Evolutionary conservation across 2,888 invertebrate genomes (phyloP), one percentile per base, ranked within the genome.

Genomic region (Scaeva pyrastri): DNA sequence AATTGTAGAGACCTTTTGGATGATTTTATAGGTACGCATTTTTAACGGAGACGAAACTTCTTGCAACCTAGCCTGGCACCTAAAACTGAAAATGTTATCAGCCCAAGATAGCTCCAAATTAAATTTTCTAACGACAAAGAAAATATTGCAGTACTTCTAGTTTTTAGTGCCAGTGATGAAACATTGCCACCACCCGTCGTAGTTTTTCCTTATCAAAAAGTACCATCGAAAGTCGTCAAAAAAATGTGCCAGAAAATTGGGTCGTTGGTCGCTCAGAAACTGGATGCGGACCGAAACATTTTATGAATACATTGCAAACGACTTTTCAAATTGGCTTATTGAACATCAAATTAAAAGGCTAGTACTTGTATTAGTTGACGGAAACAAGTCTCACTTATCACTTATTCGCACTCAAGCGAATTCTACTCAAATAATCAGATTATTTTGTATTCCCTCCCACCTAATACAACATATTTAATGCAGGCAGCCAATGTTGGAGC

Each of bases 401-500:
- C 55, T n/a, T n/a, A n/a, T n/a, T n/a, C n/a, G 16, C 31, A 55
- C 64, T 64, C 48, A 43, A 66, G 79, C 39, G 52, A 52, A 21
- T 52, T 52, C 4, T 52, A 23, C 52, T n/a, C 10, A 7, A 50
- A 80, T 12, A 73, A 80, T 48, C 39, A 21, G 1, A 81, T 71
- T 1, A 62, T 81, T 5, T 14, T 81, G 0, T 74, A 74, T 64
- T 62, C 70, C 36, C 56, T 75, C 4, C 81, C 71, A 21, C 52
- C 71, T 10, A 81, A 75, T 14, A 70, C 75, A 43, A 81, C 75
- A 1, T 70, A 81, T 36, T 48, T 81, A 8, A 62, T 62, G 66
- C 76, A 76, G 45, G 60, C 72, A 19, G 72, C 68, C 4, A 76
- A 82, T 43, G 76, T 82, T 10, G 50, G 56, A 43, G 72, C 73